These are phyloP conservation scores for Drosophila atroscutellata DNA, from an alignment of 2,888 invertebrate genomes.

Conservation along the genomic window DNA sequence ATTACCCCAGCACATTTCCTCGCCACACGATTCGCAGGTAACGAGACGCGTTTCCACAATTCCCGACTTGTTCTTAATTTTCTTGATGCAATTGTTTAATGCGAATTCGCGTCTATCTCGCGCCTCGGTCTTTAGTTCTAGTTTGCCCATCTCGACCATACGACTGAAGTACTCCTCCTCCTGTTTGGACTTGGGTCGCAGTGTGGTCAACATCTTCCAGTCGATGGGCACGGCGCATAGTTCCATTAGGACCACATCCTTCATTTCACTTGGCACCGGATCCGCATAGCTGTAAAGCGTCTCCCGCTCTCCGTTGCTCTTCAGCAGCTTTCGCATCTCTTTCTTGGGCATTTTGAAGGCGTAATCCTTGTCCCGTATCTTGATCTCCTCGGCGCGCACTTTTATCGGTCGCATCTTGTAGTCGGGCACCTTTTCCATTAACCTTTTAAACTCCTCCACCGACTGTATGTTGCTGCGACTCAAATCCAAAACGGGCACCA, in stretches of 20 bases:
- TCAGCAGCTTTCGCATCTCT: conserved; percentile 87
- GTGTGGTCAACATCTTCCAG: conserved; percentile 96
- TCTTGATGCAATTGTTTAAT: conserved; percentile 89
- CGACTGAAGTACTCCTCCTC: conserved; percentile 96
- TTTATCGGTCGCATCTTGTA: conserved; percentile 95
- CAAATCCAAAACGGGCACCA: conserved; percentile 92
- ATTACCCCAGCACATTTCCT: conserved; percentile 92
- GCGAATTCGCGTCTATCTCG: conserved; percentile 89
- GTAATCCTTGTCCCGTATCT: conserved; percentile 90
- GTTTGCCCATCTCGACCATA: conserved; percentile 92
- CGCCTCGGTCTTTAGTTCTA: conserved; percentile 90
- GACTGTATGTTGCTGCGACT: conserved; percentile 91
- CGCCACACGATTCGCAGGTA: conserved; percentile 92
- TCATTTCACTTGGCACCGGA: conserved; percentile 94
- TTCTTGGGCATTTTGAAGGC: conserved; percentile 91
- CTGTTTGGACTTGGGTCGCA: conserved; percentile 92
- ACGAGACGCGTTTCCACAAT: conserved; percentile 91
- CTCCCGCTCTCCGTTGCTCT: conserved; percentile 83
- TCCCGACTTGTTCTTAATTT: conserved; percentile 93
- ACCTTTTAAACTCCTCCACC: conserved; percentile 92
- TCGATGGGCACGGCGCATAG: conserved; percentile 94
- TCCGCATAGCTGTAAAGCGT: conserved; percentile 86
- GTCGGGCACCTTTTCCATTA: conserved; percentile 95
- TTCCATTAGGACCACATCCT: conserved; percentile 86
- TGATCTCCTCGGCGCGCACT: conserved; percentile 91